These are phyloP conservation scores for Parambassis ranga DNA, from an alignment of 2,797 vertebrate species.

Conservation along the genomic window DNA sequence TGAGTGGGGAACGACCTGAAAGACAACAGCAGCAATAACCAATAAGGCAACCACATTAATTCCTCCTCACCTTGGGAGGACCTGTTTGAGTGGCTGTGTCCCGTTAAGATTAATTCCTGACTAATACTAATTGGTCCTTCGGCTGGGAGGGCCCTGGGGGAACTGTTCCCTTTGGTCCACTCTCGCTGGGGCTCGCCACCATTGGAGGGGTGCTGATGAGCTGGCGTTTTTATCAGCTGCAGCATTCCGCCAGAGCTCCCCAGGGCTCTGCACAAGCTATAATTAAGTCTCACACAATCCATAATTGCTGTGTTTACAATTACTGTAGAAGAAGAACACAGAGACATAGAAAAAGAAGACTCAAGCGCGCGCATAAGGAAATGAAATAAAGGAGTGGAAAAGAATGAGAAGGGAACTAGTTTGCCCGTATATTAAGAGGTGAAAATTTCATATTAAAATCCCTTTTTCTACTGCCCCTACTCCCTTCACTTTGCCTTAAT, in stretches of 20 bases:
- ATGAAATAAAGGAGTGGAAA: conserved; percentile 42
- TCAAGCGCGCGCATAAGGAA: conserved; percentile 47
- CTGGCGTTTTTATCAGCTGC: conserved; percentile 81
- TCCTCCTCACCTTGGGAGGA: conserved; percentile 84
- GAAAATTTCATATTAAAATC: conserved; percentile 80
- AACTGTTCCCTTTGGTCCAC: conserved; percentile 80
- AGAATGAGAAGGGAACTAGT: conserved; percentile 39
- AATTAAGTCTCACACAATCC: conserved; percentile 88
- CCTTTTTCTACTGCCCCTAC: conserved; percentile 53
- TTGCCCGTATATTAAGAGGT: conserved; percentile 73
- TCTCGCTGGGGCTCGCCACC: conserved; percentile 72
- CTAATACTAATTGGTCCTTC: conserved; percentile 87
- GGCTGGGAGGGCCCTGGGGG: conserved; percentile 73
- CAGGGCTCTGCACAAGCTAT: conserved; percentile 78
- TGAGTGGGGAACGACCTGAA: conserved; percentile 50
- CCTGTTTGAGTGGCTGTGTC: conserved; percentile 80
- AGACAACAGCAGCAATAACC: conserved; percentile 69
- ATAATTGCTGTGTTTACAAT: conserved; percentile 89
- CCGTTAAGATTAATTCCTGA: conserved; percentile 83
- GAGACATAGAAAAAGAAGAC: conserved; percentile 60
- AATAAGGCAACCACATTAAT: conserved; percentile 77
- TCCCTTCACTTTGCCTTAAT: conserved; percentile 77
- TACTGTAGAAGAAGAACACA: conserved; percentile 72
- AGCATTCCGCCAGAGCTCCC: conserved; percentile 80
- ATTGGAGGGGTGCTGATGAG: conserved; percentile 81